Evolutionary conservation across 2,888 invertebrate genomes (phyloP), one percentile per base, ranked within the genome.

Genomic region (Cenopis cana): DNA sequence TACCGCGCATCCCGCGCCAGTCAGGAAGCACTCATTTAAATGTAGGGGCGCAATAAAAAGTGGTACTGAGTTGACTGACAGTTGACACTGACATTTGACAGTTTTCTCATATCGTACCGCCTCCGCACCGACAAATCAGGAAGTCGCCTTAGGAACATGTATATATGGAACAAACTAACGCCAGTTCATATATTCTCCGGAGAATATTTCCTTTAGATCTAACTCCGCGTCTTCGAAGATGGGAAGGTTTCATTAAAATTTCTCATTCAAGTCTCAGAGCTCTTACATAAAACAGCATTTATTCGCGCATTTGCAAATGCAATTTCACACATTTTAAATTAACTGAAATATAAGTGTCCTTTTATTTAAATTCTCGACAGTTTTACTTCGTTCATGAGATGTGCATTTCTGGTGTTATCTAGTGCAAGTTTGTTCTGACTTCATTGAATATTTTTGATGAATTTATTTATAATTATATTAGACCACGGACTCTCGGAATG

Each of bases 291-390:
- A 68, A 68, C 59, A 59, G 59, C 68, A 68, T 68, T 67, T 67
- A 67, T 67, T 68, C 68, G 59, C 50, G 50, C 67, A 57, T 33
- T 68, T 41, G 59, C 49, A 50, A 60, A 52, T 68, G 59, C 59
- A 68, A 68, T 68, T 60, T 68, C 67, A 68, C 67, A 67, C 67
- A 50, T 59, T 68, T 68, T 38, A 59, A 68, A 29, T 68, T 68
- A 68, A 57, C 33, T 49, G 52, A 38, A 60, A 55, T 62, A 62
- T 62, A 62, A 62, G 62, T 62, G 62, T 62, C 62, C 33, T 62
- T 62, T 62, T 62, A 52, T 62, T 62, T 52, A 62, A 62, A 62
- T 62, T 62, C 36, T 24, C 36, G 33, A 52, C 62, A 50, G 33
- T 61, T 61, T 46, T 11, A 33, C 60, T 18, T 18, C 33, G 62